Conservation (phyloP, 2,888 invertebrate genomes). For the Papilio protenor region DNA sequence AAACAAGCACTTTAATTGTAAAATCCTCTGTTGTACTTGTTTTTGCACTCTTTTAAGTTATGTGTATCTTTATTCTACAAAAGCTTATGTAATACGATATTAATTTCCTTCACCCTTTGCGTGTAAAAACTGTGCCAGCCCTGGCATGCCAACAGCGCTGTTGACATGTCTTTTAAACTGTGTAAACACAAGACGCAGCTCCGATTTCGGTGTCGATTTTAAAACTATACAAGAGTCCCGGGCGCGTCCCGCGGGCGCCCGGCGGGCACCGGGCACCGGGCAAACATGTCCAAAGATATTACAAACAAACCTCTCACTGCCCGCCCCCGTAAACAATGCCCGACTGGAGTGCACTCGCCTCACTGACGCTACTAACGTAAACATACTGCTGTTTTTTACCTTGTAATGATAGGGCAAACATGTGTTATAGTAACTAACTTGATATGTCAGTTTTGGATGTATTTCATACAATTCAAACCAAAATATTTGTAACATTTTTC, state of each 20-base stretch:
- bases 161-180: slow-evolving; percentile 78
- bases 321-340: slow-evolving; percentile 24
- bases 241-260: slow-evolving; percentile 49
- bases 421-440: too few species aligned
- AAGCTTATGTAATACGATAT: background rate
- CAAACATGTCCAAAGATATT: slow-evolving; percentile 56
- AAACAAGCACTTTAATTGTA: too few species aligned
- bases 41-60: too few species aligned
- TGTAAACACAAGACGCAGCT: slow-evolving; percentile 67
- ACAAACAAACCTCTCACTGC: slow-evolving; percentile 36
- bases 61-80: background rate
- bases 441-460: background rate
- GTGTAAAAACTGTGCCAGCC: slow-evolving; percentile 51
- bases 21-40: too few species aligned
- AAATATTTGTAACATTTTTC: background rate
- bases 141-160: slow-evolving; percentile 53
- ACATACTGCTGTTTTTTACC: slow-evolving; percentile 8
- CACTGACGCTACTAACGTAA: slow-evolving; percentile 22
- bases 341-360: slow-evolving; percentile 29
- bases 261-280: slow-evolving; percentile 53
- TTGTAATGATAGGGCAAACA: slow-evolving; percentile 16
- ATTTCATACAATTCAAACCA: background rate
- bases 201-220: slow-evolving; percentile 61
- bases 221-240: slow-evolving; percentile 55
- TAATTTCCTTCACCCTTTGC: background rate